Evolutionary conservation across 2,888 invertebrate species (phyloP), one percentile per base, ranked within the genome.

Genomic region (Drosophila infuscata): DNA sequence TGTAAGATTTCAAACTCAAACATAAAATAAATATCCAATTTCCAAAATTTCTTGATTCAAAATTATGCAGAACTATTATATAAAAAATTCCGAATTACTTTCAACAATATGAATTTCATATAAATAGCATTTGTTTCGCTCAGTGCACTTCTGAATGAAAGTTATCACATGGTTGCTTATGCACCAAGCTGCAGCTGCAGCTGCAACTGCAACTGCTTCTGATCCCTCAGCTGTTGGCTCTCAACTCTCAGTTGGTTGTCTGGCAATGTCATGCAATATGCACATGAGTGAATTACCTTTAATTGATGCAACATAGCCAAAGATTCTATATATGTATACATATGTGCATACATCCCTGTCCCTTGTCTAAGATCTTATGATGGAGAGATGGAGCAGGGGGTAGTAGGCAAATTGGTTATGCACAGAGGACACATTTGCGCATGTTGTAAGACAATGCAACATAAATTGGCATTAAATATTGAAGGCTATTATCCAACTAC

Each of bases 381-480:
- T 5, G 30, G 9, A 32, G 30, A 25, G 36, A 29, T 9, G 3
- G 3, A 41, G 20, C 3, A 11, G 30, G 5, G 25, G 25, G 25
- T 2, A 1, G 12, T 9, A n/a, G 11, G 12, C 12, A 56, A 25
- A 43, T 57, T 41, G 57, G 8, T 43, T 41, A 58, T 43, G 32
- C 20, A 51, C 52, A 12, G 41, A 63, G 57, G 53, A 59, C 70
- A 49, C 56, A 38, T 38, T 51, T 52, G 64, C 32, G 52, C 56
- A 8, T 51, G 64, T 25, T 74, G 57, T 63, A 68, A 76, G 75
- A 79, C 82, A 81, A 85, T 81, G 74, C 88, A 88, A 73, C 83
- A 89, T 89, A 88, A 87, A 88, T 89, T 87, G 90, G 79, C 74
- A 88, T 87, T 89, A 89, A 87, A 87, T 87, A 87, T 85, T 85